Percentiles rank a stretch among this genome's conserved stretches.
Evolutionary conservation across 2,888 invertebrate species (phyloP).

Genomic region (Congeria kusceri): DNA sequence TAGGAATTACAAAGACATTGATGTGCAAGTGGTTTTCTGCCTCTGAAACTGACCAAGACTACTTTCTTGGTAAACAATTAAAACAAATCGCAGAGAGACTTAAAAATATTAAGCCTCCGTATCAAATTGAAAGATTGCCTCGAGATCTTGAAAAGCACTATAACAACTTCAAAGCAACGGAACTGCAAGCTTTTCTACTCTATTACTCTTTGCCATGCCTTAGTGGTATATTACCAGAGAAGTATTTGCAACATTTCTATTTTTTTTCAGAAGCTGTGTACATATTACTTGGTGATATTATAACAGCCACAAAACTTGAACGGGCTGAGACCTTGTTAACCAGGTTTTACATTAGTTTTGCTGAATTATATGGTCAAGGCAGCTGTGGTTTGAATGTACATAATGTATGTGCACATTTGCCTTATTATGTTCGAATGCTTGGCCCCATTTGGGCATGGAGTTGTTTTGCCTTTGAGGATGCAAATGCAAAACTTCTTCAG

Average conservation of each 20-base stretch:
- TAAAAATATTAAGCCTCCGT: conserved; percentile 49
- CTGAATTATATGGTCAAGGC: conserved; percentile 41
- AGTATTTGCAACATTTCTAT: conserved; percentile 49
- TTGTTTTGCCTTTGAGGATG: conserved; percentile 59
- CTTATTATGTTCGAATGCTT: conserved; percentile 28
- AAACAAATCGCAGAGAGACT: conserved; percentile 30
- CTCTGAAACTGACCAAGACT: conserved; percentile 24
- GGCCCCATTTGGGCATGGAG: conserved; percentile 59
- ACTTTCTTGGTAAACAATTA: conserved; percentile 51
- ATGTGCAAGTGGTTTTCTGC: conserved; percentile 50
- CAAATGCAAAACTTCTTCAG: conserved; percentile 11
- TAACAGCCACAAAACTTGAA: conserved; percentile 27
- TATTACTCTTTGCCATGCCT: conserved; percentile 59
- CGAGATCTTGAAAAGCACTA: conserved; percentile 62
- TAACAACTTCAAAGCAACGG: conserved; percentile 61
- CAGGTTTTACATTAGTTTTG: conserved; percentile 46
- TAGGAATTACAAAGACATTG: conserved; percentile 44
- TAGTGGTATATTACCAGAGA: conserved; percentile 41
- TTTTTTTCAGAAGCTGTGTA: conserved; percentile 55
- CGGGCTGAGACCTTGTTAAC: conserved; percentile 41
- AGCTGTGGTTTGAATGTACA: conserved; percentile 57
- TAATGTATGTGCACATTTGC: conserved; percentile 42
- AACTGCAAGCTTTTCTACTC: conserved; percentile 60
- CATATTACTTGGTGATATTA: conserved; percentile 57
- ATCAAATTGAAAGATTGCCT: conserved; percentile 57